Evolutionary conservation across 2,888 invertebrate species (phyloP), one percentile per base, ranked within the genome.

Genomic region (Alloplasta piceator): DNA sequence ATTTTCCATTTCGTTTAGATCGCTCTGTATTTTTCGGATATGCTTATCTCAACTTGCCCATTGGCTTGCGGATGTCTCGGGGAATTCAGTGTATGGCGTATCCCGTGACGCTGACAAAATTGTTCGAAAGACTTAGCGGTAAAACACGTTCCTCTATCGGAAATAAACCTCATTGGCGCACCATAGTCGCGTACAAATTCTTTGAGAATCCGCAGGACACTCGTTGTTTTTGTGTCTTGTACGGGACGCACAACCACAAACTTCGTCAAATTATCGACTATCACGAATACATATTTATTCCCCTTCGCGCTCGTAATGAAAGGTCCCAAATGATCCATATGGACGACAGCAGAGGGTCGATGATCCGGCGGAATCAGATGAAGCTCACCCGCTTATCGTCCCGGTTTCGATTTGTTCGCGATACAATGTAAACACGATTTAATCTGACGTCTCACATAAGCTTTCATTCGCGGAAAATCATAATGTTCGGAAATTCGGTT

Each of bases 281-380:
- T 16, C 0, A 70, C n/a, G n/a, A n/a, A n/a, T n/a, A n/a, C n/a
- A n/a, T n/a, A n/a, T n/a, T n/a, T n/a, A n/a, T n/a, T n/a, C 5
- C 46, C 46, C 75, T 9, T 60, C 6, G 12, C 38, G 3, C 63
- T 78, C 0, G 78, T 76, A 0, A 83, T 63, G 39, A 83, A 82
- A 0, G 85, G 84, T 14, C 84, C 83, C 3, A 82, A 14, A 41
- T 85, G 85, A 46, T 84, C 84, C 6, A 82, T 9, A 56, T 84
- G 82, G 0, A 84, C 61, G 6, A 73, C 46, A 0, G 38, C 82
- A 61, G 78, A 85, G 5, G 83, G 84, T 64, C 82, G 6, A 9
- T 38, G 38, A 12, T 77, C 85, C 0, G 76, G 74, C 3, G 78
- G 76, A n/a, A 85, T 82, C 16, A 84, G 83, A 55, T 86, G 80